These are phyloP conservation scores for Sinentomon sp. DNA, from an alignment of 2,888 invertebrate genomes.

Conservation along the genomic window DNA sequence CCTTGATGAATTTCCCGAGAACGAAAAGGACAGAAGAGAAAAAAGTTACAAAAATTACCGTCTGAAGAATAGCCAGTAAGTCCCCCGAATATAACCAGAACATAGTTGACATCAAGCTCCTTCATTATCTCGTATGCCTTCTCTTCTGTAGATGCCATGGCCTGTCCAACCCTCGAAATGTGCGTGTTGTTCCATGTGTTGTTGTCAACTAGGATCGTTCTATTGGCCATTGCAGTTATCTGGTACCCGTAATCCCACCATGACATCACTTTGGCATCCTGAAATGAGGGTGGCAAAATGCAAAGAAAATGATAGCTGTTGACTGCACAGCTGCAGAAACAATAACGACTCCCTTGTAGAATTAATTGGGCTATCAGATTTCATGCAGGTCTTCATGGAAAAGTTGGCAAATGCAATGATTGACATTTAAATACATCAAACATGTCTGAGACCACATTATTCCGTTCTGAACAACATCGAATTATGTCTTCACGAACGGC, in stretches of 20 bases:
- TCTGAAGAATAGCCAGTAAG: conserved; percentile 93
- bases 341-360: too few relatives aligned
- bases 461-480: too few relatives aligned
- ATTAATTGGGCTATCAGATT: too few relatives aligned
- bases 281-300: too few relatives aligned
- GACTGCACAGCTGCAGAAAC: too few relatives aligned
- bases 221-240: conserved; percentile 96
- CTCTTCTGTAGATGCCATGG: conserved; percentile 91
- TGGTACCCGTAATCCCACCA: conserved; percentile 99
- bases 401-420: too few relatives aligned
- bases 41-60: conserved; percentile 28
- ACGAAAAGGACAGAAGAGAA: conserved; percentile 7
- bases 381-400: too few relatives aligned
- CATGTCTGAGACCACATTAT: too few relatives aligned
- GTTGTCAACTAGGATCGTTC: conserved; percentile 91
- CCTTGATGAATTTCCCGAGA: conserved; percentile 1
- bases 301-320: too few relatives aligned
- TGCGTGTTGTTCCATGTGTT: conserved; percentile 99
- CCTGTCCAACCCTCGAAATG: conserved; percentile 89
- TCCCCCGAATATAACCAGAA: conserved; percentile 94
- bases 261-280: conserved; percentile 91
- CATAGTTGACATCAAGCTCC: conserved; percentile 90
- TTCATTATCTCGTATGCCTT: conserved; percentile 93
- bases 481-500: too few relatives aligned
- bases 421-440: too few relatives aligned